Conservation (phyloP, 1,140 invertebrate species). For the Drosophila orosa region DNA sequence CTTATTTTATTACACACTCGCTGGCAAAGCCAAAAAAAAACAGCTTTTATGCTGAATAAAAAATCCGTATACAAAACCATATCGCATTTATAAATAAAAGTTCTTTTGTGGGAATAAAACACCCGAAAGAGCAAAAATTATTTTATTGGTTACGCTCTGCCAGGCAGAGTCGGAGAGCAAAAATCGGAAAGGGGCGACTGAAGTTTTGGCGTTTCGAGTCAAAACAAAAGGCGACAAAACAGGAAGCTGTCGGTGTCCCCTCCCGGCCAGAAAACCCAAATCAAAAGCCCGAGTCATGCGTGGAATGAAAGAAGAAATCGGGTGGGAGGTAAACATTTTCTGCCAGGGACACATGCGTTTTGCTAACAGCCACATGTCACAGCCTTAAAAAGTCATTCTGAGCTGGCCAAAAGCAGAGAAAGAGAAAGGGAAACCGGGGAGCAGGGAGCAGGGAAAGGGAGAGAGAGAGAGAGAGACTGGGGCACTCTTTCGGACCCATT, state of each 20-base stretch:
- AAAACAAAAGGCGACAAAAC: slow-evolving; percentile 50
- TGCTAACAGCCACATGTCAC: slow-evolving; percentile 31
- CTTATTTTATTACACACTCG: slow-evolving; percentile 55
- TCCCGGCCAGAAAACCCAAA: slow-evolving; percentile 20
- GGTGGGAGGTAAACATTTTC: neutral
- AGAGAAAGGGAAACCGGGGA: neutral
- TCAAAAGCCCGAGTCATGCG: slow-evolving; percentile 45
- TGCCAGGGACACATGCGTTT: slow-evolving; percentile 24
- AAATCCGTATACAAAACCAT: slow-evolving; percentile 2
- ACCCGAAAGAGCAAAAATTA: slow-evolving; percentile 45
- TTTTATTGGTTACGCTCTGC: slow-evolving; percentile 59
- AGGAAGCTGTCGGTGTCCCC: slow-evolving; percentile 6
- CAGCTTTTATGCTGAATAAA: slow-evolving; percentile 12
- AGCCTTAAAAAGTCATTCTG: slow-evolving; percentile 47
- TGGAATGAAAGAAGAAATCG: slow-evolving; percentile 6
- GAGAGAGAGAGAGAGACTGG: neutral
- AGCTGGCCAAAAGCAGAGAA: slow-evolving; percentile 10
- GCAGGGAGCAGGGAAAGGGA: too few species aligned
- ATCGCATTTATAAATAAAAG: slow-evolving; percentile 33
- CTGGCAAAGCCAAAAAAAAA: slow-evolving; percentile 1
- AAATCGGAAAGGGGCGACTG: slow-evolving; percentile 27
- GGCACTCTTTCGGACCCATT: slow-evolving; percentile 6
- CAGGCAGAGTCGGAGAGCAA: slow-evolving; percentile 24
- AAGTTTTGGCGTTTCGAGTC: slow-evolving; percentile 6
- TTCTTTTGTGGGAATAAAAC: slow-evolving; percentile 46